Conservation (phyloP, 2,888 invertebrate species). For the Macaria notata region DNA sequence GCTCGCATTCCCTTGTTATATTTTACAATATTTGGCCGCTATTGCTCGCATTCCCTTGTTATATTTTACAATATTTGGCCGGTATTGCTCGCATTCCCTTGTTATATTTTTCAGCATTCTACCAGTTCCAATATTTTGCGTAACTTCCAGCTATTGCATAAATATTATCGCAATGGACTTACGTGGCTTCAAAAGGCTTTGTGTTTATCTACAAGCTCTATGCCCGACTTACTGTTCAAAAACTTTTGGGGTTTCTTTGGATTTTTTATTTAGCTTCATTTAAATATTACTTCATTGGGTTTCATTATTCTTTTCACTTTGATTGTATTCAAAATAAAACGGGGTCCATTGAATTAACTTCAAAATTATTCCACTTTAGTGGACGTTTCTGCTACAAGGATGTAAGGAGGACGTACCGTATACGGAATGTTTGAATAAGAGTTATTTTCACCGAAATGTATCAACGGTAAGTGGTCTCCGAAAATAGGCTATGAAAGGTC, state of each 20-base stretch:
- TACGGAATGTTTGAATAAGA: background rate
- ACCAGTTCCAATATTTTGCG: slow-evolving; percentile 15
- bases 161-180: slow-evolving; percentile 15
- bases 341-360: no score
- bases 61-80: slow-evolving; percentile 4
- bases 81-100: slow-evolving; percentile 2
- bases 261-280: background rate
- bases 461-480: background rate
- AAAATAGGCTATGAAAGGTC: slow-evolving; percentile 15
- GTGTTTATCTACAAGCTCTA: slow-evolving; percentile 7
- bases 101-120: slow-evolving; percentile 9
- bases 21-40: slow-evolving; percentile 4
- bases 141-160: slow-evolving; percentile 21
- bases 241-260: slow-evolving; percentile 4
- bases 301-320: no score
- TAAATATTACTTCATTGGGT: no score
- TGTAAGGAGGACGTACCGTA: background rate
- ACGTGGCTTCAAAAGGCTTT: slow-evolving; percentile 15
- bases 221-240: background rate
- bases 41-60: slow-evolving; percentile 3
- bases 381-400: no score
- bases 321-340: no score
- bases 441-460: slow-evolving; percentile 2
- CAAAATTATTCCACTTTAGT: no score
- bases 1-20: slow-evolving; percentile 1